Conservation (phyloP, 2,113 vertebrate species). For the Cyprinus carpio region DNA sequence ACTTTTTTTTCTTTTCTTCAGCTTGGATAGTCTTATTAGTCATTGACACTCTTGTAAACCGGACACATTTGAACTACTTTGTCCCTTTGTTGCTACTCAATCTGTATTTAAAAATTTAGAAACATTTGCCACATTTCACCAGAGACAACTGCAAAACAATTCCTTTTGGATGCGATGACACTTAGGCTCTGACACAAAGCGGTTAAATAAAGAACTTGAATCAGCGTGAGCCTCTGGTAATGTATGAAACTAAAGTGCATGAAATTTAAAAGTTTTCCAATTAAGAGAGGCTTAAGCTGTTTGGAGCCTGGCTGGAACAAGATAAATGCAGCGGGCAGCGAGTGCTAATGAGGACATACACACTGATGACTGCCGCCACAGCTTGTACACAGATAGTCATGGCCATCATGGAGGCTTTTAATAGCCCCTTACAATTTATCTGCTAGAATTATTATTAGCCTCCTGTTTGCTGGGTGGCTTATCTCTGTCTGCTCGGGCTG, state of each 20-base stretch:
- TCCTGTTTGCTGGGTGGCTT: conserved; percentile 64
- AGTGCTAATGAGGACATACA: conserved; percentile 75
- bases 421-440: conserved; percentile 63
- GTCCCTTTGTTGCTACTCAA: not conserved
- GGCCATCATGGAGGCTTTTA: conserved; percentile 63
- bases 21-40: not conserved
- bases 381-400: conserved; percentile 73
- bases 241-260: conserved; percentile 77
- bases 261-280: conserved; percentile 81
- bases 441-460: conserved; percentile 70
- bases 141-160: conserved; percentile 52
- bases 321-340: conserved; percentile 71
- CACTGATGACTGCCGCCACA: conserved; percentile 67
- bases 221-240: conserved; percentile 70
- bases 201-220: conserved; percentile 72
- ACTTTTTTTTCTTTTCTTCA: too few relatives aligned
- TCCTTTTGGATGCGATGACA: conserved; percentile 57
- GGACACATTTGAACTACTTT: not conserved
- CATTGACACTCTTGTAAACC: not conserved
- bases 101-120: not conserved
- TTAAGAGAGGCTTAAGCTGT: conserved; percentile 75
- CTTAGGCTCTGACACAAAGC: conserved; percentile 55
- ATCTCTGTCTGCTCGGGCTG: conserved; percentile 62
- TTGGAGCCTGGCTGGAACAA: conserved; percentile 71
- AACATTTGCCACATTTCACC: conserved; percentile 9